Evolutionary conservation across 2,113 vertebrate species (phyloP).

Genomic region (Cranoglanis bouderius): DNA sequence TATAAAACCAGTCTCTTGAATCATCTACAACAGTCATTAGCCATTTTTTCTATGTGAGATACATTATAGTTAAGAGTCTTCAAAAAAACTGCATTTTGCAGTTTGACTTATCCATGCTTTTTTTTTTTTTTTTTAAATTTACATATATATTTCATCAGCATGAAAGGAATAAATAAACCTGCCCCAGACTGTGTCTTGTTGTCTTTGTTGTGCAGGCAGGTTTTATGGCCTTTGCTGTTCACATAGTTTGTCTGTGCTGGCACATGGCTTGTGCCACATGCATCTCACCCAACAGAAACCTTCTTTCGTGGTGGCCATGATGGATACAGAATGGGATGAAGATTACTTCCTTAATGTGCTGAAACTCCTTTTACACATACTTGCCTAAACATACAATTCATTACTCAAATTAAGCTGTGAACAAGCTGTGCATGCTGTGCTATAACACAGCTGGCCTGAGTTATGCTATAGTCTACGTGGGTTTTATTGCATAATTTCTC

Average conservation of each 20-base stretch:
- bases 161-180: constrained; percentile 30
- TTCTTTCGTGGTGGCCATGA: constrained; percentile 36
- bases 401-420: constrained; percentile 22
- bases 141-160: not conserved
- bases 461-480: constrained; percentile 11
- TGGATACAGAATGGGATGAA: constrained; percentile 39
- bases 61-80: not conserved
- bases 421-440: not conserved
- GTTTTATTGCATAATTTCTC: constrained; percentile 25
- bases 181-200: not conserved
- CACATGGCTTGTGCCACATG: not conserved
- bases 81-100: constrained; percentile 6
- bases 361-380: constrained; percentile 31
- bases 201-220: not conserved
- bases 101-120: constrained; percentile 3
- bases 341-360: constrained; percentile 46
- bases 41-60: not conserved
- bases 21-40: not conserved
- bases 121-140: not conserved
- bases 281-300: constrained; percentile 2
- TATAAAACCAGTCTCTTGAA: not conserved
- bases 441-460: constrained; percentile 22
- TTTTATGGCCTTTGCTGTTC: not conserved
- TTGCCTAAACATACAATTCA: constrained; percentile 46
- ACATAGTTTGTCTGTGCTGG: not conserved